phyloP scores from a whole-genome alignment of 30 jellyfish, hydroid and myxozoan species.

The Cassiopea xamachana region DNA sequence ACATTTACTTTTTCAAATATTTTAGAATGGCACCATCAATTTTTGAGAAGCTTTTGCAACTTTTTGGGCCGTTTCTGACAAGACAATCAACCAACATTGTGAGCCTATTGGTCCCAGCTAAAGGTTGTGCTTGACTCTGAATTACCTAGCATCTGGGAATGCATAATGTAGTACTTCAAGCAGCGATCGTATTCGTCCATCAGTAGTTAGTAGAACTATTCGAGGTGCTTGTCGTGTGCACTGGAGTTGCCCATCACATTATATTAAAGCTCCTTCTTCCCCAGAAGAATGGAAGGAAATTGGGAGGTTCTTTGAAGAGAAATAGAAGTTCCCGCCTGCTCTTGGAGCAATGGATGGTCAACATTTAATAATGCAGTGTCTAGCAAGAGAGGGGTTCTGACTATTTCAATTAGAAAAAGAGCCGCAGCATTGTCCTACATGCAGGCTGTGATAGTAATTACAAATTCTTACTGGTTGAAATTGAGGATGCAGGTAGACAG shows the following conservation, averaged over 20 bases:
- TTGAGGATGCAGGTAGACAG: slow-evolving; percentile 21
- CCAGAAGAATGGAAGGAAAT: not conserved
- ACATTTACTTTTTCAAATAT: not conserved
- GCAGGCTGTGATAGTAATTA: slow-evolving; percentile 4
- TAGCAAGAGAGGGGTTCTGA: not conserved
- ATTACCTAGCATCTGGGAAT: not conserved
- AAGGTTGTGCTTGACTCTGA: not conserved
- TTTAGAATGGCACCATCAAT: slow-evolving; percentile 6
- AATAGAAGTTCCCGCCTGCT: too few relatives aligned
- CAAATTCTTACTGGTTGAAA: slow-evolving; percentile 8
- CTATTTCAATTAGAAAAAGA: not conserved
- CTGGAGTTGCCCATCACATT: not conserved
- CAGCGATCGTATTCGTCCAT: not conserved
- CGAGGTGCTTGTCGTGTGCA: not conserved
- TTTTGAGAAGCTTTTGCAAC: slow-evolving; percentile 1
- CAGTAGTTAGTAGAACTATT: not conserved
- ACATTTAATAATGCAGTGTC: slow-evolving; percentile 13
- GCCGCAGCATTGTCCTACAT: not conserved
- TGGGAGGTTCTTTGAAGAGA: not conserved
- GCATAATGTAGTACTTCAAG: not conserved
- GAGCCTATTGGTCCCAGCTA: slow-evolving; percentile 4
- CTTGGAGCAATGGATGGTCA: not conserved
- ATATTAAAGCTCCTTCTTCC: not conserved
- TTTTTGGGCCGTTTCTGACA: slow-evolving; percentile 6
- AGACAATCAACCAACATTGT: slow-evolving; percentile 5